Conservation (phyloP, 2,113 vertebrate species). For the Saguinus midas region DNA sequence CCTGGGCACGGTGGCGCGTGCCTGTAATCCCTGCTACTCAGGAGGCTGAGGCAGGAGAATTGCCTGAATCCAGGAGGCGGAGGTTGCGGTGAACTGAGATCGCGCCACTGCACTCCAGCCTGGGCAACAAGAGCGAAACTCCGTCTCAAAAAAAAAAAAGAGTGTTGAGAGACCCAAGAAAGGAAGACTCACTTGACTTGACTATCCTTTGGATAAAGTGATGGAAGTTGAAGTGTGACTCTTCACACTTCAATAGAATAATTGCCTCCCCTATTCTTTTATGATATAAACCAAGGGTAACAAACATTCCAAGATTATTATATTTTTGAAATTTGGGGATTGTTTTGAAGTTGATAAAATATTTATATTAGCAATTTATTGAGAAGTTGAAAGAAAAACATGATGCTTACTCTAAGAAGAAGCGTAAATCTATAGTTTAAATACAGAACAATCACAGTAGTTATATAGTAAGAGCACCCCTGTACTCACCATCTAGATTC, state of each 20-base stretch:
- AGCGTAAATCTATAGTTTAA: slow-evolving; percentile 3
- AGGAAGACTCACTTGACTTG: neutral
- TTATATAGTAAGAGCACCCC: neutral
- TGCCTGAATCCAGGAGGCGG: too few species aligned
- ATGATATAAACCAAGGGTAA: neutral
- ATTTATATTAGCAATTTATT: neutral
- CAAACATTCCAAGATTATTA: neutral
- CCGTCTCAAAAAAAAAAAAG: neutral
- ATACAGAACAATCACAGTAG: neutral
- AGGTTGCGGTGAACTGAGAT: too few species aligned
- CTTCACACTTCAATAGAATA: neutral
- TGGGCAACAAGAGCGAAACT: too few species aligned
- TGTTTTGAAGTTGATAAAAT: neutral
- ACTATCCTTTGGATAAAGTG: neutral
- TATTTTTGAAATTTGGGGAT: neutral
- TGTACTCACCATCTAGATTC: neutral
- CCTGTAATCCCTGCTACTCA: too few species aligned
- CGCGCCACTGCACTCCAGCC: too few species aligned
- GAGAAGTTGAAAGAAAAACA: slow-evolving; percentile 23
- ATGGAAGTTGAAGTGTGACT: neutral
- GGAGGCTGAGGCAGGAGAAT: too few species aligned
- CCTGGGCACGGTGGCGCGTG: too few species aligned
- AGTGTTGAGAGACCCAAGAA: neutral
- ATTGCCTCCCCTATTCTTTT: neutral
- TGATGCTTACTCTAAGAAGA: neutral